Percentiles rank a stretch among this genome's conserved stretches.
Evolutionary conservation across 2,113 vertebrate genomes (phyloP).

Genomic region (Saimiri boliviensis): DNA sequence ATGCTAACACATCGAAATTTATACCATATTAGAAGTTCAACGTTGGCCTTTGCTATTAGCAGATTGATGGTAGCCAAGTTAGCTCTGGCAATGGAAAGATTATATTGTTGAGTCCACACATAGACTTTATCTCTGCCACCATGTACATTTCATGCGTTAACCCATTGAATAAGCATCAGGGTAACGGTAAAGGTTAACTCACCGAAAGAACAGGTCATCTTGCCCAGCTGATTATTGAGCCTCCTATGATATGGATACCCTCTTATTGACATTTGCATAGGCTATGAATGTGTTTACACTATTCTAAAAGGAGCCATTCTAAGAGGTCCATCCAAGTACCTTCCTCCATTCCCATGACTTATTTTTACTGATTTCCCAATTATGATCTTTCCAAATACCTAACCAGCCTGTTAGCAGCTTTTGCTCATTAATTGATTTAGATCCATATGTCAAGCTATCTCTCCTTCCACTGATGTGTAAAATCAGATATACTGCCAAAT

Average conservation of each 20-base stretch:
- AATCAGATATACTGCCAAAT: not conserved
- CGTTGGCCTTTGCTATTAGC: not conserved
- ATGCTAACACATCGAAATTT: not conserved
- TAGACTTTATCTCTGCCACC: not conserved
- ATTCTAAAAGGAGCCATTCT: not conserved
- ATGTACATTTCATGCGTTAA: not conserved
- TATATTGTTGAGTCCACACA: not conserved
- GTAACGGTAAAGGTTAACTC: not conserved
- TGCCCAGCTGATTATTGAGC: not conserved
- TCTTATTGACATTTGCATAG: not conserved
- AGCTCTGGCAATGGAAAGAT: not conserved
- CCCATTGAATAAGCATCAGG: not conserved
- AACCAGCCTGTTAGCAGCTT: not conserved
- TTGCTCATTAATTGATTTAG: not conserved
- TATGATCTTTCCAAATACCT: not conserved
- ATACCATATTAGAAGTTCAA: not conserved
- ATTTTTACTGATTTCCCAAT: not conserved
- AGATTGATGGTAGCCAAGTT: not conserved
- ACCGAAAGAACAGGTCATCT: not conserved
- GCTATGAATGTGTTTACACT: not conserved
- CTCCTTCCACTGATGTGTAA: not conserved
- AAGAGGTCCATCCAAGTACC: not conserved
- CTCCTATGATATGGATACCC: not conserved
- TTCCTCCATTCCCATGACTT: not conserved
- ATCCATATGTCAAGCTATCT: not conserved